These are phyloP conservation scores for Spodoptera picta DNA, from an alignment of 2,888 invertebrate species.

Conservation along the genomic window DNA sequence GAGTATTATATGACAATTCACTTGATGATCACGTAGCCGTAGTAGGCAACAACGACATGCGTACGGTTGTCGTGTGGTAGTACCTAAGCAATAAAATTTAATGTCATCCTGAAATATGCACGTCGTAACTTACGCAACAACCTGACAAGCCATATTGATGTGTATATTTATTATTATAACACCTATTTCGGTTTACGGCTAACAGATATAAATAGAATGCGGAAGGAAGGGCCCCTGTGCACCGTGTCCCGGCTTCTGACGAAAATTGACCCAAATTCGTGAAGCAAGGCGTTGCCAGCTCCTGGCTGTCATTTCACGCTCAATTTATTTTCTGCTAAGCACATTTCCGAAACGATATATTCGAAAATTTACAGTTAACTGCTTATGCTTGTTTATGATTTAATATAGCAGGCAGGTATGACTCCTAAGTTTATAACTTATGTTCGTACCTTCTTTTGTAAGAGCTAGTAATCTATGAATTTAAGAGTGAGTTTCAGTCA, in stretches of 20 bases:
- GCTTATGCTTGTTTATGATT: conserved; percentile 20
- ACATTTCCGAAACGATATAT: conserved; percentile 63
- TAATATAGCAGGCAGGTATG: neutral
- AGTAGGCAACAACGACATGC: neutral
- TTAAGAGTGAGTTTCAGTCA: no score
- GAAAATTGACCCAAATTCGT: conserved; percentile 78
- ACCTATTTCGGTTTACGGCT: conserved; percentile 58
- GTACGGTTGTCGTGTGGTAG: neutral
- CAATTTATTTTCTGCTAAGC: conserved; percentile 74
- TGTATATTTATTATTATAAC: conserved; percentile 51
- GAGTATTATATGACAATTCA: neutral
- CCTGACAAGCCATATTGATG: conserved; percentile 45
- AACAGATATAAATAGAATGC: conserved; percentile 64
- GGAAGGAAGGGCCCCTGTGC: conserved; percentile 60
- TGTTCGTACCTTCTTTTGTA: no score
- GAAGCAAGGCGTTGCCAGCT: conserved; percentile 62
- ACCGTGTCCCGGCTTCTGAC: conserved; percentile 58
- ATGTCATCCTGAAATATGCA: conserved; percentile 17
- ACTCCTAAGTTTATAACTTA: no score
- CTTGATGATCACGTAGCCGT: neutral
- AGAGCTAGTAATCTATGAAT: no score
- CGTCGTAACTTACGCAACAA: conserved; percentile 28
- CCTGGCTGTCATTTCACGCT: conserved; percentile 77
- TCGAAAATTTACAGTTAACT: conserved; percentile 48
- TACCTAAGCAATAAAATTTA: neutral